Conservation (phyloP, 2,888 invertebrate species). For the Antitype chi region DNA sequence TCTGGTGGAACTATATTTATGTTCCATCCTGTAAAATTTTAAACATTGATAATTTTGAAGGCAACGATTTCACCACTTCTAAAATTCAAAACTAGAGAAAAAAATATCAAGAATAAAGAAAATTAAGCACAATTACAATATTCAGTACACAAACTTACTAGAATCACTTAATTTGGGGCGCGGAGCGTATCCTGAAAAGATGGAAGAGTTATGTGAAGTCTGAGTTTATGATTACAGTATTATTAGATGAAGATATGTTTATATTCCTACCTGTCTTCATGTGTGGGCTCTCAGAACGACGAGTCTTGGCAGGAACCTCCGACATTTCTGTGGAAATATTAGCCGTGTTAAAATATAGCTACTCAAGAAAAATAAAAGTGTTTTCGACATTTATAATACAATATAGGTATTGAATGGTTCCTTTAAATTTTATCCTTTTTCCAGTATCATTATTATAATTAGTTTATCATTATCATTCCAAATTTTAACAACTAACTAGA, state of each 20-base stretch:
- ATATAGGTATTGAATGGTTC: background rate
- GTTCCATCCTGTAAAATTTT: conserved; percentile 79
- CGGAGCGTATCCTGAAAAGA: conserved; percentile 62
- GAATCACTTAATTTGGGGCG: conserved; percentile 56
- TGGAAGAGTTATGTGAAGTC: conserved; percentile 39
- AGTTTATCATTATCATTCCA: background rate
- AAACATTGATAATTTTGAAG: conserved; percentile 39
- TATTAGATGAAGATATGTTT: conserved; percentile 6
- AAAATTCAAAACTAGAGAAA: background rate
- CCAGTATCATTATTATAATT: background rate
- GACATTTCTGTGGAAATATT: conserved; percentile 75
- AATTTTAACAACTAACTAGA: background rate
- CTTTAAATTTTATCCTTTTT: background rate
- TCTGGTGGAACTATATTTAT: conserved; percentile 66
- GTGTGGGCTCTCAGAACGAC: conserved; percentile 55
- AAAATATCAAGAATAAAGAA: background rate
- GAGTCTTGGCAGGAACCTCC: conserved; percentile 73
- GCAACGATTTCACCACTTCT: background rate
- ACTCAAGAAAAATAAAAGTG: background rate
- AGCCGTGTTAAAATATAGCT: conserved; percentile 23
- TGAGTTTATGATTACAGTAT: background rate
- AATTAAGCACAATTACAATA: conserved; percentile 20
- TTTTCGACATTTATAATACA: background rate
- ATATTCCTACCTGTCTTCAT: conserved; percentile 63
- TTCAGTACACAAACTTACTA: conserved; percentile 58